Evolutionary conservation across 2,888 invertebrate genomes (phyloP), one percentile per base, ranked within the genome.

Genomic region (Leucoptera coffeella): DNA sequence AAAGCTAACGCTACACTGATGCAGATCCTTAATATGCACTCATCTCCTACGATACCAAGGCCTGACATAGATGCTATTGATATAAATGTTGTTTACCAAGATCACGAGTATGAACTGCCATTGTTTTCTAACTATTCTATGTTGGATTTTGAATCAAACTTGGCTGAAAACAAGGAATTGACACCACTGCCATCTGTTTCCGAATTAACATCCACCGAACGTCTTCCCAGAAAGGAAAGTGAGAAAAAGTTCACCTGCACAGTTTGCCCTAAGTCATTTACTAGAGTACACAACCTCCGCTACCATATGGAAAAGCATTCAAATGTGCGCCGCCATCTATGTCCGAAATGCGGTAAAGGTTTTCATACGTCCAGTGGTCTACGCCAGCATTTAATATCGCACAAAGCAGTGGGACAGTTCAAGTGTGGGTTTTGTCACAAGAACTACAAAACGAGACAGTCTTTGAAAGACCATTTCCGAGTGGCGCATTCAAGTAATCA

Each of bases 361-460:
- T 72, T 72, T 32, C 45, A 55, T 30, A 55, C 60, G 26, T 44
- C 54, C 5, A 50, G 45, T 41, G 59, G 60, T 4, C 37, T 72
- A 20, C 49, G 45, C 22, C 64, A 62, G 34, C 72, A 72, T 44
- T 41, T 50, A 26, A 43, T 41, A 30, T 52, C 64, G n/a, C 72
- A 72, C 30, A 53, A 49, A 35, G 54, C 61, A 25, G 32, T 46
- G n/a, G 58, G 60, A 24, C 61, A 57, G 32, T 71, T 64, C 32
- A 61, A 61, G 36, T 72, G 72, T 51, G 59, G 65, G 2, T 58
- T 62, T 34, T 72, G 72, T 34, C 51, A 67, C 30, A 71, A 71
- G 35, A 61, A 55, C n/a, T 72, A 69, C 33, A 65, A 55, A 35
- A 53, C 55, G 5, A 40, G 58, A 21, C 65, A 71, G 32, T 60